These are phyloP conservation scores for Strix aluco DNA, from an alignment of 2,113 vertebrate genomes.

Conservation along the genomic window DNA sequence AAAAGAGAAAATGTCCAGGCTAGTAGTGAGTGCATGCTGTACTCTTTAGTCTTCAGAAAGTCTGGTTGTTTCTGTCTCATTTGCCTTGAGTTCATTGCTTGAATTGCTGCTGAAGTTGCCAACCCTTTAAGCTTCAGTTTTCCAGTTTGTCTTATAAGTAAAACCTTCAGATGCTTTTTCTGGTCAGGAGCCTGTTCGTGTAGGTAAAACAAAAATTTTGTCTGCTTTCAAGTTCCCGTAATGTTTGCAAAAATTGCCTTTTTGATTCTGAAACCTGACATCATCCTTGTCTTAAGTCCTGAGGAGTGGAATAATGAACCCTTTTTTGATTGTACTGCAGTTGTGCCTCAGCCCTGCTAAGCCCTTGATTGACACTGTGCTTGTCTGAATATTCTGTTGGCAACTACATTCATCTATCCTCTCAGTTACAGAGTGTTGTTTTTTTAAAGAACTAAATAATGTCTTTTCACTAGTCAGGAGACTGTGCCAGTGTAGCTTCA, in stretches of 20 bases:
- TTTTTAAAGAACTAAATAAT: not conserved
- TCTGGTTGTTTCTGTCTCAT: not conserved
- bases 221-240: constrained; percentile 16
- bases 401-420: not conserved
- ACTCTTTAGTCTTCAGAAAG: not conserved
- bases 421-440: not conserved
- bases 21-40: not conserved
- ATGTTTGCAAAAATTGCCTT: not conserved
- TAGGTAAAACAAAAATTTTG: constrained; percentile 2
- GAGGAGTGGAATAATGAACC: not conserved
- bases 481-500: not conserved
- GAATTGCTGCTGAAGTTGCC: constrained; percentile 24
- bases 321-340: not conserved
- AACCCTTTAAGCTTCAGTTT: not conserved
- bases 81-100: constrained; percentile 13
- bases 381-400: not conserved
- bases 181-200: not conserved
- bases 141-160: not conserved
- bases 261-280: constrained; percentile 11
- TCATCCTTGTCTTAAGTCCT: not conserved
- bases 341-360: not conserved
- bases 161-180: constrained; percentile 15
- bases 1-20: not conserved
- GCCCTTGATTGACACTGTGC: not conserved
- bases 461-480: not conserved